Base-by-base conservation (phyloP, 2,888 invertebrate species). In the Blera fallax region DNA sequence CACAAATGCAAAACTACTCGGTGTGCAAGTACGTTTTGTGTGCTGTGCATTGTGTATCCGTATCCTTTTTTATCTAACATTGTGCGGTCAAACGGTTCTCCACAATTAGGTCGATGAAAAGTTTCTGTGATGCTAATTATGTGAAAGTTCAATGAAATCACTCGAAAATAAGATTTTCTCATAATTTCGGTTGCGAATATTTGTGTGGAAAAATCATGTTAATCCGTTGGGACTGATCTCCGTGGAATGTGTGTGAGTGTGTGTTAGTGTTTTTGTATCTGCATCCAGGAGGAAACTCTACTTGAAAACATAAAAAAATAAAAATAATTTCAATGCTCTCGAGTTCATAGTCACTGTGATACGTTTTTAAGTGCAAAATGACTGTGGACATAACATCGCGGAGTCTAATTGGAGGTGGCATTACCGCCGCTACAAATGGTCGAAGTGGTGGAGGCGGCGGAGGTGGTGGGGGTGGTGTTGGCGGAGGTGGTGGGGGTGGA, bases 401-500 rank as follows among this genome's bases (percentile, higher is more conserved):
- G 14, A 77, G 58, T 43, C 80, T 85, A 34, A 85, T 85, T 52
- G 85, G 85, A 37, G 76, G 85, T 24, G 76, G 85, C 14, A 77
- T 85, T 37, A 65, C 70, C 16, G 84, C 77, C 16, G 84, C 84
- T 65, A 87, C 43, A 79, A 88, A 88, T 87, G 89, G 87, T 70
- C 87, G 85, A 52, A 88, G 83, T 70, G 89, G 78, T 54, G 80
- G 70, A 54, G 73, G 81, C 60, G 89, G 74, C 32, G 77, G 64
- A 48, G 62, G 52, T 83, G 67, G 52, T 10, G 50, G 56, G 6
- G 89, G 89, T 45, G 88, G 88, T 88, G 4, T 67, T 67, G 82
- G 40, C 65, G 85, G 69, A 8, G 89, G 88, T 40, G 88, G 87
- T 76, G 82, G 79, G 89, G 89, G 81, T 91, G 93, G 92, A 90